Percentiles rank a stretch among this genome's conserved stretches.
phyloP scores from a whole-genome alignment of 2,797 vertebrate genomes.

The Neosalanx taihuensis region DNA sequence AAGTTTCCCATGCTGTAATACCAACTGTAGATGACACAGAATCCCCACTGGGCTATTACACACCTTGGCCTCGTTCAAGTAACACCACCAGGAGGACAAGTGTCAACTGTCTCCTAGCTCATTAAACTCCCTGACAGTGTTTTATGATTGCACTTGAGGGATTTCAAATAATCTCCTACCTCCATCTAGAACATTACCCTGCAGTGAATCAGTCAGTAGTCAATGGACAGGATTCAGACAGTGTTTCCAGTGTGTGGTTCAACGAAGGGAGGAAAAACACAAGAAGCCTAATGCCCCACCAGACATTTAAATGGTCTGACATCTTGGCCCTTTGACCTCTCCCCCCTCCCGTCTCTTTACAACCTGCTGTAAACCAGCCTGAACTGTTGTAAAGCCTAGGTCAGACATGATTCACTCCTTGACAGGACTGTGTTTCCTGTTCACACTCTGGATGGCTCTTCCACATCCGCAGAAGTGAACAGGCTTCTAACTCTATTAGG shows the following conservation, averaged over 20 bases:
- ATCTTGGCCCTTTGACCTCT: slow-evolving; percentile 43
- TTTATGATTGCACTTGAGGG: neutral
- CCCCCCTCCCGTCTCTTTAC: slow-evolving; percentile 52
- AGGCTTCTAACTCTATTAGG: neutral
- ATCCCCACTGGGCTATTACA: neutral
- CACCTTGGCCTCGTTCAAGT: neutral
- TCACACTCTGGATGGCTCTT: neutral
- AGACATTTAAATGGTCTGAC: slow-evolving; percentile 42
- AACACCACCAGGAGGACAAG: too few species aligned
- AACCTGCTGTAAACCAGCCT: slow-evolving; percentile 57
- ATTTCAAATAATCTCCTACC: neutral
- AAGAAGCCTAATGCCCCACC: slow-evolving; percentile 20
- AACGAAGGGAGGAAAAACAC: slow-evolving; percentile 3
- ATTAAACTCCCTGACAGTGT: neutral
- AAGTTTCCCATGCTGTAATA: neutral
- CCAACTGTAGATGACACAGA: neutral
- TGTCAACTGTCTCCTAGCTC: too few species aligned
- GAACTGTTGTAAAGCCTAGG: slow-evolving; percentile 56
- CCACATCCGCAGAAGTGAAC: neutral
- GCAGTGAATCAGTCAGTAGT: neutral
- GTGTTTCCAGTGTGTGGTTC: neutral
- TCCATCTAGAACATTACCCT: neutral
- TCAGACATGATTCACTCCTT: slow-evolving; percentile 59
- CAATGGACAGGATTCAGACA: neutral
- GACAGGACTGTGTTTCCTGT: neutral